phyloP scores from a whole-genome alignment of 2,888 invertebrate genomes.

The Metopia argyrocephala region DNA sequence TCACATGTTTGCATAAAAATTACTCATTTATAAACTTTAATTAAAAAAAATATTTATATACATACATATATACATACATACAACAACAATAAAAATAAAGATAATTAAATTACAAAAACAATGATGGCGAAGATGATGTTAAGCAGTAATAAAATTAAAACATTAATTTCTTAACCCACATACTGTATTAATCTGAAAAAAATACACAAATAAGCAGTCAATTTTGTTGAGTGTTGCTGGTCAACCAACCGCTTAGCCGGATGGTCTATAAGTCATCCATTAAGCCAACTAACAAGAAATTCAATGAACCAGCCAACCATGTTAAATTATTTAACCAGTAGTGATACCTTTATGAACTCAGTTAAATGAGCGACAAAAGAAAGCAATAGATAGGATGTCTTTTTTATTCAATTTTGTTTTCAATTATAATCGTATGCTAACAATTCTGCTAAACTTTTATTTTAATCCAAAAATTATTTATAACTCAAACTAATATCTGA shows the following conservation, averaged over 20 bases:
- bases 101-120: too few species aligned
- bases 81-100: too few species aligned
- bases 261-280: constrained; percentile 4
- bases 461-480: too few species aligned
- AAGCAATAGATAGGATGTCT: neutral
- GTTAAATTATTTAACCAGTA: constrained; percentile 20
- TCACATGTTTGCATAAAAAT: constrained; percentile 56
- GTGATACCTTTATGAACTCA: constrained; percentile 37
- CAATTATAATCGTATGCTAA: too few species aligned
- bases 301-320: constrained; percentile 43
- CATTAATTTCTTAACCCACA: too few species aligned
- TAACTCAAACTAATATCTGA: too few species aligned
- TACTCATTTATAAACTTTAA: constrained; percentile 29
- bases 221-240: neutral
- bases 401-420: too few species aligned
- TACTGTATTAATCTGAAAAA: too few species aligned
- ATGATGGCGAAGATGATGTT: too few species aligned
- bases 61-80: neutral
- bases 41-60: too few species aligned
- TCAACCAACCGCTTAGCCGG: neutral
- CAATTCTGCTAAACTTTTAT: too few species aligned
- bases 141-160: too few species aligned
- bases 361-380: constrained; percentile 21
- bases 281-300: neutral
- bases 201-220: neutral